These are phyloP conservation scores for Geococcyx californianus DNA, from an alignment of 2,113 vertebrate species.

Conservation along the genomic window DNA sequence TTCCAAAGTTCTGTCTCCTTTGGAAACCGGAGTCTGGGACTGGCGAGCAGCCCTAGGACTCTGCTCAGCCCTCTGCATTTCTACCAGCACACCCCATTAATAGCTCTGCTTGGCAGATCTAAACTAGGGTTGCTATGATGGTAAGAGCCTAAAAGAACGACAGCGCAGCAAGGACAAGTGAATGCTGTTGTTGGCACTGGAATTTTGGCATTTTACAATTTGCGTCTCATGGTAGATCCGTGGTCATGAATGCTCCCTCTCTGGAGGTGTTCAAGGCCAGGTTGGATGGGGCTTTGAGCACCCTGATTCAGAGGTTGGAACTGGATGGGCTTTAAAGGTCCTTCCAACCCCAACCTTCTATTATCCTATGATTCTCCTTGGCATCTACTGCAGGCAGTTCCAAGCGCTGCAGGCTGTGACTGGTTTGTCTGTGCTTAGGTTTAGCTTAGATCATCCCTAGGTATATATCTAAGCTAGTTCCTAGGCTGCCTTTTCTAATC, in stretches of 20 bases:
- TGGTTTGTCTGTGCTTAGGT: background rate
- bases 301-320: no score
- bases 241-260: background rate
- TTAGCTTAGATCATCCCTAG: background rate
- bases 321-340: no score
- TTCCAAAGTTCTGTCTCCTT: background rate
- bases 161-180: background rate
- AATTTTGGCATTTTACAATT: background rate
- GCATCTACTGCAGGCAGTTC: background rate
- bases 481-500: background rate
- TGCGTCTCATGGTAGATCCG: background rate
- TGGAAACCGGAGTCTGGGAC: background rate
- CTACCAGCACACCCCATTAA: fast-evolving
- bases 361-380: background rate
- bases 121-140: background rate
- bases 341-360: no score
- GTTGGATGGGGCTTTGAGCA: no score
- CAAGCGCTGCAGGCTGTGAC: background rate
- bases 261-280: no score
- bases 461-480: background rate
- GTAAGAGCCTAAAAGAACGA: background rate
- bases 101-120: background rate
- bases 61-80: background rate
- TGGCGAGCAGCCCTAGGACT: background rate
- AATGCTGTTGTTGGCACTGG: background rate